Conservation (phyloP, 2,888 invertebrate species). For the Rotaria socialis region DNA sequence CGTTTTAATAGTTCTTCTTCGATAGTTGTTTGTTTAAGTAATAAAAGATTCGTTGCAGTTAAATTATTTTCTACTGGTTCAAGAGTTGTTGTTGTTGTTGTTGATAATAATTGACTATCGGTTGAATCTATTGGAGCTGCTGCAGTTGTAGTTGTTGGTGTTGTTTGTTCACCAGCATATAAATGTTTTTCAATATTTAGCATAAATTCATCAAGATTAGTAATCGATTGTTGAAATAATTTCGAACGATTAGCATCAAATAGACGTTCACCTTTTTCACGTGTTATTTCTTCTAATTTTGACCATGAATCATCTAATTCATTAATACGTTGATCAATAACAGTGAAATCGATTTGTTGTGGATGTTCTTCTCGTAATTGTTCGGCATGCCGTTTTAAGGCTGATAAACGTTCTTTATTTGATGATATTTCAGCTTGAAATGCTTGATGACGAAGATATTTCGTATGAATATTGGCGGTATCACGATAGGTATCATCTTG, state of each 20-base stretch:
- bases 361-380: background rate
- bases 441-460: conserved; percentile 98
- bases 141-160: too few relatives aligned
- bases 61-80: conserved; percentile 69
- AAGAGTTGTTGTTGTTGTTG: background rate
- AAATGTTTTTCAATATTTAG: conserved; percentile 88
- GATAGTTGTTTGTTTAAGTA: conserved; percentile 88
- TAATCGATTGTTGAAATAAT: conserved; percentile 86
- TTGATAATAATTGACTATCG: background rate
- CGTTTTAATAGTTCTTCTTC: conserved; percentile 64
- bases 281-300: conserved; percentile 83
- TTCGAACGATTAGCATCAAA: conserved; percentile 84
- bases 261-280: conserved; percentile 76
- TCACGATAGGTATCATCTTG: conserved; percentile 94
- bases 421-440: conserved; percentile 98
- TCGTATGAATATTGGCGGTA: conserved; percentile 97
- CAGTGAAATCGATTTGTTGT: background rate
- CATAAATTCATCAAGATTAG: conserved; percentile 98
- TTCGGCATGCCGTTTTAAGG: conserved; percentile 42
- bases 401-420: conserved; percentile 63
- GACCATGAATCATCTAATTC: conserved; percentile 74
- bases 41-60: conserved; percentile 94
- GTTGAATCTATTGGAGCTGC: background rate
- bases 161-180: conserved; percentile 18
- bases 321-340: conserved; percentile 58